Conservation (phyloP, 2,797 vertebrate genomes). For the Pyrocephalus nanus region DNA sequence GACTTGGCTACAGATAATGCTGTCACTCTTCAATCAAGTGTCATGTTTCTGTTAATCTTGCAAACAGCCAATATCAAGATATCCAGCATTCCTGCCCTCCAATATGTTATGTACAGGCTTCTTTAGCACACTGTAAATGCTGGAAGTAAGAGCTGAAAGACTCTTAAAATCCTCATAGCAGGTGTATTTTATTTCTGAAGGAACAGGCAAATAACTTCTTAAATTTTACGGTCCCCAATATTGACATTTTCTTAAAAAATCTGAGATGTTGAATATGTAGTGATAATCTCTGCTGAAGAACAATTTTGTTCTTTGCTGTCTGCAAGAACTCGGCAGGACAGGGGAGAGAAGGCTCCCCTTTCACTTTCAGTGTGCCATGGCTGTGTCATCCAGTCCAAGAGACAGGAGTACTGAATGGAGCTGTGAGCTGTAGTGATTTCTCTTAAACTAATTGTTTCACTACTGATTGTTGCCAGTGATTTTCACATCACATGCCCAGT, state of each 20-base stretch:
- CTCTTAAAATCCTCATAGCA: neutral
- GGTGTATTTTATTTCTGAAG: neutral
- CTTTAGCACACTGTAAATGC: neutral
- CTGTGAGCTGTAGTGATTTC: neutral
- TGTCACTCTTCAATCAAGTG: neutral
- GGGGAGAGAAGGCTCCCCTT: neutral
- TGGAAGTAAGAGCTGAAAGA: neutral
- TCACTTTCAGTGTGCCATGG: neutral
- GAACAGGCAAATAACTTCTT: neutral
- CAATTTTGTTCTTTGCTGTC: neutral
- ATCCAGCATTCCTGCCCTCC: neutral
- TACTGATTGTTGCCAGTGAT: neutral
- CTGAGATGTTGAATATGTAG: neutral
- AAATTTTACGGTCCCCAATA: neutral
- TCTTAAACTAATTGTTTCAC: neutral
- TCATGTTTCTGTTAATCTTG: neutral
- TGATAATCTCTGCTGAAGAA: neutral
- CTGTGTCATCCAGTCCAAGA: neutral
- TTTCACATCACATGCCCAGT: neutral
- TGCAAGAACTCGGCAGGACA: neutral
- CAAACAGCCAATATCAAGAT: neutral
- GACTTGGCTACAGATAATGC: neutral
- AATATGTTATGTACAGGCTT: neutral
- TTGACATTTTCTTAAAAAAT: neutral
- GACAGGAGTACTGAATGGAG: neutral